Conservation (phyloP, 1,140 invertebrate genomes). For the Drosophila kanapiae region DNA sequence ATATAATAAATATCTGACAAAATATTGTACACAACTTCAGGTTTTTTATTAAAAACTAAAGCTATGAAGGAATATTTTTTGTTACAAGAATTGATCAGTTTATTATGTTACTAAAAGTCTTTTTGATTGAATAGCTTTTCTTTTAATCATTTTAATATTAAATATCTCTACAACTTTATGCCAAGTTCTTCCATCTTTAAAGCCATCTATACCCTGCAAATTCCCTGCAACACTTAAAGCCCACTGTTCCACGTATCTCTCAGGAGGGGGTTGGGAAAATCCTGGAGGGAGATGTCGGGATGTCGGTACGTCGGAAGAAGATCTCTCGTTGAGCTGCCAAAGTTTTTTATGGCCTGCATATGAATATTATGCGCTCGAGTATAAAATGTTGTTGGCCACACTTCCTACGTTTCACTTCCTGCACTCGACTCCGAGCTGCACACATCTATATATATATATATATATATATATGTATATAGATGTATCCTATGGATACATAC, state of each 20-base stretch:
- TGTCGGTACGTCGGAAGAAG: constrained; percentile 59
- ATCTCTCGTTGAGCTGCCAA: constrained; percentile 82
- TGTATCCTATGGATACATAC: constrained; percentile 20
- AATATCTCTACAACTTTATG: no score
- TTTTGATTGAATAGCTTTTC: no score
- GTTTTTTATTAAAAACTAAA: no score
- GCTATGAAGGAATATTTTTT: no score
- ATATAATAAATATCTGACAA: neutral
- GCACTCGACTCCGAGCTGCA: constrained; percentile 63
- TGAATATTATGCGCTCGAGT: constrained; percentile 83
- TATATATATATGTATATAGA: neutral
- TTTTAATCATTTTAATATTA: no score
- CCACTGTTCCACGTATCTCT: constrained; percentile 31
- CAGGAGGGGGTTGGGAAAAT: neutral
- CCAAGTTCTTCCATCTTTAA: neutral
- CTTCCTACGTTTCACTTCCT: constrained; percentile 83
- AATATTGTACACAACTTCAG: neutral
- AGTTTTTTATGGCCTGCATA: constrained; percentile 83
- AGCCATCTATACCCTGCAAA: neutral
- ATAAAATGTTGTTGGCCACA: constrained; percentile 83
- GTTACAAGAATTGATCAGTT: no score
- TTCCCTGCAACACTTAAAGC: neutral
- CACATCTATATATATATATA: constrained; percentile 24
- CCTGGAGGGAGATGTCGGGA: constrained; percentile 11
- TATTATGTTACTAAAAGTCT: no score